Base-by-base conservation (phyloP, 2,888 invertebrate genomes). In the Anticlea derivata region DNA sequence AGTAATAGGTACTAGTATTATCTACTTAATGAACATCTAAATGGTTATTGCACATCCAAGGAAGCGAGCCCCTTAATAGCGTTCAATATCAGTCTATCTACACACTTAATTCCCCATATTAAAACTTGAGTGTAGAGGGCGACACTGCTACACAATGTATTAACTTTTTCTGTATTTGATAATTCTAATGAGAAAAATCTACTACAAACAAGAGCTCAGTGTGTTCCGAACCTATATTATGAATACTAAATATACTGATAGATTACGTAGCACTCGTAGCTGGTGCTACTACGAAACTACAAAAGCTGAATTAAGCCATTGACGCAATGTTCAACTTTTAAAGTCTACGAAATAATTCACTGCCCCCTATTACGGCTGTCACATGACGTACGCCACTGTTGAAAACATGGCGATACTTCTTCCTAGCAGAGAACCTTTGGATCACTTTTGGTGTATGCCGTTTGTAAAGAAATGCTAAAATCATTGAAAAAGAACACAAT, bases 1-100 rank as follows among this genome's bases (percentile, higher is more conserved):
- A 34, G 54, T 49, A 43, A 60, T 52, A 51, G 46, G 39, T 44
- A 41, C 27, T 33, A 50, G 26, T 50, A 54, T 54, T 56, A 56
- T 61, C 61, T 45, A 26, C 47, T 45, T 60, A 60, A 61, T 58
- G 31, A 60, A 30, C 38, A 52, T 48, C 49, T 49, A 55, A 56
- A 56, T 55, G 51, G 51, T 53, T 40, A 55, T 56, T 55, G 49
- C 39, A 54, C 38, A 58, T 47, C 47, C 11, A 37, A 37, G 53
- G 40, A 50, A 50, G 27, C 49, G 44, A 37, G 43, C 31, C 23
- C 26, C 34, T 29, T 45, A 46, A 55, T 39, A 31, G 50, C 48
- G 34, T 27, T 12, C 35, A 47, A 48, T 40, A 50, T 52, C 29
- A 50, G 11, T 45, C 37, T 35, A 33, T 33, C 20, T n/a, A 33